Evolutionary conservation across 2,113 vertebrate species (phyloP).

Genomic region (Rhizomys pruinosus): DNA sequence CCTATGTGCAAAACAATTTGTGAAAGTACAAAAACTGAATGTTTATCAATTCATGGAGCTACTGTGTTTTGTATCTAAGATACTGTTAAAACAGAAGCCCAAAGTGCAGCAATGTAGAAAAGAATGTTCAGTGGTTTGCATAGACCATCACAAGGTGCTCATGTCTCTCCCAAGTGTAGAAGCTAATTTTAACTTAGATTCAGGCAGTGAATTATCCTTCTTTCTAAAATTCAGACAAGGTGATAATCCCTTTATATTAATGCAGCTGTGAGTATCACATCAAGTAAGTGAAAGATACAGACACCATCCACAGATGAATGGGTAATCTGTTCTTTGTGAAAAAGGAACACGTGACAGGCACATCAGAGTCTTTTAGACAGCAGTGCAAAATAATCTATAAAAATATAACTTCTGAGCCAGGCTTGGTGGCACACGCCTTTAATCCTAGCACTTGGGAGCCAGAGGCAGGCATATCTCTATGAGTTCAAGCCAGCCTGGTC

Average conservation of each 20-base stretch:
- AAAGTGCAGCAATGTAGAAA: background rate
- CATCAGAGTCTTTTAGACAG: background rate
- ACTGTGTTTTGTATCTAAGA: background rate
- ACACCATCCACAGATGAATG: background rate
- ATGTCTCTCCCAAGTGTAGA: background rate
- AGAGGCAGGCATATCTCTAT: no score
- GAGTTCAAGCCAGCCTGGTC: no score
- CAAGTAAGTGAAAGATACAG: background rate
- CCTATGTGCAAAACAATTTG: background rate
- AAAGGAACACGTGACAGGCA: background rate
- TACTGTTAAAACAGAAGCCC: background rate
- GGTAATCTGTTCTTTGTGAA: background rate
- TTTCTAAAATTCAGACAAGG: slow-evolving; percentile 47
- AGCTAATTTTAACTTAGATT: slow-evolving; percentile 63
- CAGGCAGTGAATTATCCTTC: slow-evolving; percentile 46
- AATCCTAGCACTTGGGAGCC: no score
- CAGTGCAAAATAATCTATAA: background rate
- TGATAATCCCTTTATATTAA: slow-evolving; percentile 34
- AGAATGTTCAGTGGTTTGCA: background rate
- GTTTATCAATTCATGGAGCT: background rate
- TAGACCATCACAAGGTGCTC: slow-evolving; percentile 5
- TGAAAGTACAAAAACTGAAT: background rate
- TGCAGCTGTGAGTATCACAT: background rate
- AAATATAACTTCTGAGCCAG: background rate
- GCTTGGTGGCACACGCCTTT: no score